Base-by-base conservation (phyloP, 2,888 invertebrate genomes). In the Drosophila anomalata region DNA sequence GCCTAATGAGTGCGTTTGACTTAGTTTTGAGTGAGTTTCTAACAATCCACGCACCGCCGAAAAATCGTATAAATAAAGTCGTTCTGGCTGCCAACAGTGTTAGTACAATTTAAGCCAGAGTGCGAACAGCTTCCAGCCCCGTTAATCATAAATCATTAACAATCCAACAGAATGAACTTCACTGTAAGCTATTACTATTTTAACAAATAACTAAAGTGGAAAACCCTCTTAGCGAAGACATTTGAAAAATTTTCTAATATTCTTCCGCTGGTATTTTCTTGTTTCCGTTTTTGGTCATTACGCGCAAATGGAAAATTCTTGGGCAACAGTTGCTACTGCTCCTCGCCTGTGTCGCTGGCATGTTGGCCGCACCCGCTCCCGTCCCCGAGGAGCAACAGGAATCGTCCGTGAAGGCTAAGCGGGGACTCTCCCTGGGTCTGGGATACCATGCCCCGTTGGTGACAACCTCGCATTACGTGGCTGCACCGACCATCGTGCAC, bases 371-470 rank as follows among this genome's bases (percentile, higher is more conserved):
- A 42, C 89, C 90, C 33, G 90, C 90, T 33, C 89, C 90, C 31
- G 76, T 72, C 3, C 86, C 84, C 50, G 84, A 76, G 63, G 67
- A 77, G 60, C 69, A 67, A 26, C 70, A 81, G 0, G 81, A 89
- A 54, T 54, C 87, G 1, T 74, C 88, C 9, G 73, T 70, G 7
- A 90, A 90, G 78, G 65, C 78, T 3, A 90, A 90, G 63, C 90
- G 90, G 11, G 90, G 90, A 22, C 63, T 90, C 33, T 54, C 86
- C 0, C 65, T 91, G 8, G 90, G 91, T 0, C 52, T 90, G 3
- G 91, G 90, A 14, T 85, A 89, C 36, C 90, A 90, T 58, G 80
- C 90, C 14, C 90, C 91, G 5, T 14, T 87, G 57, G 36, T 91
- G 9, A 76, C 90, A 39, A 88, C 89, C 24, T 86, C 90, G 51